A percentile compares a stretch with the other conserved stretches of the same genome.
phyloP scores from a whole-genome alignment of 2,797 vertebrate species.

The Neostethus bicornis region DNA sequence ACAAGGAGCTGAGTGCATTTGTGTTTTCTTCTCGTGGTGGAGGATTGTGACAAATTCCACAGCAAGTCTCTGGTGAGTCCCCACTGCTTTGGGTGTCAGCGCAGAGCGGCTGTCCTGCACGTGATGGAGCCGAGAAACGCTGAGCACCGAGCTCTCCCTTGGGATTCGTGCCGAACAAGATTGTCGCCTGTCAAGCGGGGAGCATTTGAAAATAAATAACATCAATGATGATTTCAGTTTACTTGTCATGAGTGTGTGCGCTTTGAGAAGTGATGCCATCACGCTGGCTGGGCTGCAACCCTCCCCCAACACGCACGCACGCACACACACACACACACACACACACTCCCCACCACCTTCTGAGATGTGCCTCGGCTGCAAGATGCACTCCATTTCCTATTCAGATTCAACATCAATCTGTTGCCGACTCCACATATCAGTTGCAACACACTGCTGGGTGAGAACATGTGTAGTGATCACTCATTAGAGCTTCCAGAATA shows the following conservation, averaged over 20 bases:
- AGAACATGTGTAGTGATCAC: conserved; percentile 57
- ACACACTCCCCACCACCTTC: conserved; percentile 34
- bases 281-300: conserved; percentile 76
- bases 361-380: conserved; percentile 63
- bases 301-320: conserved; percentile 29
- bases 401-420: conserved; percentile 73
- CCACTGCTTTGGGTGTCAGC: conserved; percentile 82
- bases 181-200: conserved; percentile 84
- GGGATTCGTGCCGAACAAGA: conserved; percentile 83
- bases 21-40: conserved; percentile 68
- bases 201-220: conserved; percentile 87
- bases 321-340: background rate
- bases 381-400: conserved; percentile 75
- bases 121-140: conserved; percentile 75
- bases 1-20: conserved; percentile 76
- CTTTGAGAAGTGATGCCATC: conserved; percentile 81
- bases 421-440: conserved; percentile 67
- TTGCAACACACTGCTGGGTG: conserved; percentile 66
- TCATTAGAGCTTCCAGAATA: conserved; percentile 53
- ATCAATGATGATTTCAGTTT: conserved; percentile 86
- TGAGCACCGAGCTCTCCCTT: conserved; percentile 72
- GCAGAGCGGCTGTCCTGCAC: conserved; percentile 73
- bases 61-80: conserved; percentile 80
- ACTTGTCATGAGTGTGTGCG: conserved; percentile 80
- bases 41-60: conserved; percentile 84